These are phyloP conservation scores for Nyctibius grandis DNA, from an alignment of 2,797 vertebrate species.

Conservation along the genomic window DNA sequence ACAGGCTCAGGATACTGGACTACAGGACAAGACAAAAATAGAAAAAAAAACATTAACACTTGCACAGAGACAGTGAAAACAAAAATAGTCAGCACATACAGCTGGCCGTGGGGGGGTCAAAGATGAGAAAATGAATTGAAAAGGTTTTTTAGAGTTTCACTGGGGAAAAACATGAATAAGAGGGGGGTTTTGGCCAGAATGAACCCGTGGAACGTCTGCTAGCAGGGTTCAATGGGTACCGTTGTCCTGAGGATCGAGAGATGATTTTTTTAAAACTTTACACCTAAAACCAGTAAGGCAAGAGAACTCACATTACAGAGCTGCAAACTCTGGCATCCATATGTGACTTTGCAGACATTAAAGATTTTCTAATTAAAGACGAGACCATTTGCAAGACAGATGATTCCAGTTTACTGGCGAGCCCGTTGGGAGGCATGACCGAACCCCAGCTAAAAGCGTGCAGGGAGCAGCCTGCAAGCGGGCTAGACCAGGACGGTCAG, in stretches of 20 bases:
- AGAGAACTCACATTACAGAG: neutral
- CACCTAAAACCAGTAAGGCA: neutral
- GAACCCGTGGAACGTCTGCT: neutral
- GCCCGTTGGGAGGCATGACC: neutral
- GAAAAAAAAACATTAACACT: neutral
- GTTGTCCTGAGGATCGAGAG: neutral
- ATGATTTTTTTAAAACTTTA: neutral
- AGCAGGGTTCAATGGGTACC: neutral
- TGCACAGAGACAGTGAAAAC: neutral
- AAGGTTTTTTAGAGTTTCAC: neutral
- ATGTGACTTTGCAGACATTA: slow-evolving; percentile 30
- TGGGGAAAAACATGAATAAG: neutral
- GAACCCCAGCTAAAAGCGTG: neutral
- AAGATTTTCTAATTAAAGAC: slow-evolving; percentile 48
- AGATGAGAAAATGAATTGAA: neutral
- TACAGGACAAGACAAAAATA: neutral
- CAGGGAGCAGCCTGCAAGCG: neutral
- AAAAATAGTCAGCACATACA: neutral
- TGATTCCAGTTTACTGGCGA: slow-evolving; percentile 21
- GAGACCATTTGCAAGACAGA: slow-evolving; percentile 37
- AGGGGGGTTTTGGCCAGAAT: neutral
- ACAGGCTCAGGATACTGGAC: neutral
- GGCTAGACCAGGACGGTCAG: neutral
- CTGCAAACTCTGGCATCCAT: slow-evolving; percentile 32
- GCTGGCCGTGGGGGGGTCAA: neutral